Base-by-base conservation (phyloP, 2,113 vertebrate species). In the Spermophilus dauricus region DNA sequence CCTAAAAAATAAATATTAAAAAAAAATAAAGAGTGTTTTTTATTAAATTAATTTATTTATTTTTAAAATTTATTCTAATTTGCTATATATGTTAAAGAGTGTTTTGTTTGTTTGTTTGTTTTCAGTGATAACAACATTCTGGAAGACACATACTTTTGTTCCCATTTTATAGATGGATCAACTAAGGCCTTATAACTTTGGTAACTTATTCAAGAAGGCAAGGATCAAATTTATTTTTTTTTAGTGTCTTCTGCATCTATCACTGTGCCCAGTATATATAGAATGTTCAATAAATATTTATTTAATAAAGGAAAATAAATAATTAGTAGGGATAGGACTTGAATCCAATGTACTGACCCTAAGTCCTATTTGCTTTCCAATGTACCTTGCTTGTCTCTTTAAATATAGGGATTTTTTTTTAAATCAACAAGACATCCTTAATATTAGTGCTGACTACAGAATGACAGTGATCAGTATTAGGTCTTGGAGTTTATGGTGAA, bases 281-380 rank as follows among this genome's bases (percentile, higher is more conserved):
- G 73, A 18, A 18, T 81, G 8, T 22, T 90, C 86, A 88, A 37
- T 77, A 88, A 87, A 92, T 95, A 80, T 51, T 80, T 97, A 48
- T 37, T 90, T 93, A 91, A 63, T 86, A 78, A 92, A 61, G 51
- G 45, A 73, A 88, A 72, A 67, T 73, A n/a, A 90, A 63, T 70
- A 28, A 83, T n/a, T 88, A 84, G 30, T 80, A 91, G 53, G 11
- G 48, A 61, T 30, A 89, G 45, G 17, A 78, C 78, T 56, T 48
- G 76, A 94, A 86, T 89, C 76, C 86, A 86, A 32, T 63, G n/a
- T 75, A 92, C 10, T 58, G 45, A 89, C 69, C 89, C 56, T 63
- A 92, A 91, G 78, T 69, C n/a, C 32, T 53, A 34, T 58, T 39
- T 84, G 30, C 82, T 95, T 96, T 77, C 85, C 89, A 91, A 45